A percentile compares a stretch with the other conserved stretches of the same genome.
phyloP scores from a whole-genome alignment of 2,888 invertebrate species.

The Tetramorium bicarinatum region DNA sequence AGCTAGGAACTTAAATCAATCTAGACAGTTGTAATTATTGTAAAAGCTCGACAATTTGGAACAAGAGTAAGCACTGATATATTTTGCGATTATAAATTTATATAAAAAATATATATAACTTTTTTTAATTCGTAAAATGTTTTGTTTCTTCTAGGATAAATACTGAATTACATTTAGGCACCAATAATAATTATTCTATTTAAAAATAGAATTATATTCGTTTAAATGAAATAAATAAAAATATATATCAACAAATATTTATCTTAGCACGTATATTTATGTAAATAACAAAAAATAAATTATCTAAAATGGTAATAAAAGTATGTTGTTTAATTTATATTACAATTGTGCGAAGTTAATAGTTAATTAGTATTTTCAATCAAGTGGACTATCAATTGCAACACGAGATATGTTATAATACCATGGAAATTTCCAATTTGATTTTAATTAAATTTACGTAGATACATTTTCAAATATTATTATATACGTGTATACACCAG shows the following conservation, averaged over 20 bases:
- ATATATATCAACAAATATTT: neutral
- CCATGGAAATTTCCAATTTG: constrained; percentile 40
- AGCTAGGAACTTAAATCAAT: constrained; percentile 20
- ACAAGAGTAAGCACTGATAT: neutral
- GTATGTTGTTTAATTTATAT: constrained; percentile 45
- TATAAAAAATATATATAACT: neutral
- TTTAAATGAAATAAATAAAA: neutral
- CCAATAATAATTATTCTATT: neutral
- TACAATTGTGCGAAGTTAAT: constrained; percentile 25
- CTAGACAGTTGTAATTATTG: neutral
- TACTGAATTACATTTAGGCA: neutral
- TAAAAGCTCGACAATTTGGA: neutral
- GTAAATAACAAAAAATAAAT: constrained; percentile 16
- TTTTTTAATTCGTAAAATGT: neutral
- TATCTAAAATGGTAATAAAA: constrained; percentile 35
- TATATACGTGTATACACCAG: neutral
- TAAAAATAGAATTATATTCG: neutral
- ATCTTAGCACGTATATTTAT: constrained; percentile 1
- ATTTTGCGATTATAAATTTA: neutral
- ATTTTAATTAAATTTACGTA: constrained; percentile 51
- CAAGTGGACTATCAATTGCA: constrained; percentile 39
- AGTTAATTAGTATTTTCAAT: constrained; percentile 48
- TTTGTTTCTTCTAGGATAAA: neutral
- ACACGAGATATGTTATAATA: constrained; percentile 21
- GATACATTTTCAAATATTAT: constrained; percentile 34